A percentile compares a stretch with the other conserved stretches of the same genome.
Evolutionary conservation across 1,140 invertebrate species (phyloP).

Genomic region (Drosophila yakuba): DNA sequence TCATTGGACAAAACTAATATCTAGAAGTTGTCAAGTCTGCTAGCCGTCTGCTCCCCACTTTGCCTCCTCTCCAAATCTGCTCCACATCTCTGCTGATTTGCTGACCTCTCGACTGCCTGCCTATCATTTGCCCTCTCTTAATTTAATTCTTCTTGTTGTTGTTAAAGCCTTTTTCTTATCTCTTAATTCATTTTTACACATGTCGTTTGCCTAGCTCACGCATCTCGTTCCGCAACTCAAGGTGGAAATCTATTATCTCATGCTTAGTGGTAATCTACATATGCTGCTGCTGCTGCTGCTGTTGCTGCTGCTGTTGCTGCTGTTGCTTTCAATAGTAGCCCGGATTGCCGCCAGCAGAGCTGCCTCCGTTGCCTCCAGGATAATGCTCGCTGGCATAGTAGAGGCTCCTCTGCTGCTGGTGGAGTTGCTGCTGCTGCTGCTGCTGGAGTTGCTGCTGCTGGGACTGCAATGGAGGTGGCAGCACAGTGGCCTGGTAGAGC

Average conservation of each 20-base stretch:
- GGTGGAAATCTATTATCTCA: no score
- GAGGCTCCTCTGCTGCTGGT: constrained; percentile 38
- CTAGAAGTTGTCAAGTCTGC: constrained; percentile 3
- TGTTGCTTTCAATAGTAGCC: constrained; percentile 38
- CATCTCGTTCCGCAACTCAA: not conserved
- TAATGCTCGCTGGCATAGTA: constrained; percentile 44
- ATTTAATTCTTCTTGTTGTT: constrained; percentile 1
- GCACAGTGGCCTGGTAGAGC: constrained; percentile 37
- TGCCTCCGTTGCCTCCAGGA: constrained; percentile 10
- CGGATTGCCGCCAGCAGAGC: constrained; percentile 22
- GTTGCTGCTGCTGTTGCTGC: not conserved
- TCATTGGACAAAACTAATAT: not conserved
- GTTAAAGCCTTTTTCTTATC: constrained; percentile 16
- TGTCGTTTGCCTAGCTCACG: not conserved
- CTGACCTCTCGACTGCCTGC: not conserved
- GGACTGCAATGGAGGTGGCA: constrained; percentile 58
- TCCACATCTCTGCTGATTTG: no score
- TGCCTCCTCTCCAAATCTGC: not conserved
- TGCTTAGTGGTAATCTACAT: not conserved
- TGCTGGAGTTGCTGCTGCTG: constrained; percentile 40
- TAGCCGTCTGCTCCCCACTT: not conserved
- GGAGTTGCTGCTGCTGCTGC: constrained; percentile 25
- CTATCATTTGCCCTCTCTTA: not conserved
- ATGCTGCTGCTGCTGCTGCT: constrained; percentile 2
- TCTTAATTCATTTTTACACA: not conserved